Evolutionary conservation across 2,888 invertebrate genomes (phyloP), one percentile per base, ranked within the genome.

Genomic region (Leptura quadrifasciata): DNA sequence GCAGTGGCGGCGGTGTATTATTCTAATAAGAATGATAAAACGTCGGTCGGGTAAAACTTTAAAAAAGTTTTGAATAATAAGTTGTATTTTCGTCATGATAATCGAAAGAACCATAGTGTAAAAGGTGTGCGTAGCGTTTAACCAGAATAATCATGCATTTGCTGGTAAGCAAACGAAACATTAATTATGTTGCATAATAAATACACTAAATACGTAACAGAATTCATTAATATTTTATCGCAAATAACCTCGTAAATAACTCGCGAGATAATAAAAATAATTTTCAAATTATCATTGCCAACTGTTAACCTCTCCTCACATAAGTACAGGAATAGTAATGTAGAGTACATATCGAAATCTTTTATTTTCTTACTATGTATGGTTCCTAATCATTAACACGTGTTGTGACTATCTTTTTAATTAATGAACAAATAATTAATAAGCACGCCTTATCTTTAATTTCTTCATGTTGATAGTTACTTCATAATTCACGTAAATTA

Each of bases 1-100:
- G 57, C 31, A 31, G 57, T 55, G 27, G 55, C 27, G 21, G n/a
- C 55, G 55, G 55, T 70, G 8, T 64, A 64, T 8, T 47, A 15
- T 61, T 18, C 10, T 35, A 54, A 18, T 57, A 20, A 54, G 17
- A 54, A 21, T 57, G 20, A 2, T 20, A 21, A 20, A 57, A 5
- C 15, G 5, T 47, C n/a, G 47, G n/a, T 15, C n/a, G 47, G n/a
- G 2, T 47, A 47, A 27, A 60, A 60, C 21, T 24, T 21, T 6
- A n/a, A 60, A 60, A 27, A 27, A 24, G 27, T 24, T 57, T 57
- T 21, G 24, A 57, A 24, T 21, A 20, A 9, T 21, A 21, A 21
- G 2, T 47, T 39, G 2, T 39, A 15, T 12, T 39, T 12, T 1
- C 39, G 39, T 47, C n/a, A 47, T 47, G 47, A 3, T 5, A 47